A percentile compares a stretch with the other conserved stretches of the same genome.
Evolutionary conservation across 1,140 invertebrate genomes (phyloP).

Genomic region (Sipha flava): DNA sequence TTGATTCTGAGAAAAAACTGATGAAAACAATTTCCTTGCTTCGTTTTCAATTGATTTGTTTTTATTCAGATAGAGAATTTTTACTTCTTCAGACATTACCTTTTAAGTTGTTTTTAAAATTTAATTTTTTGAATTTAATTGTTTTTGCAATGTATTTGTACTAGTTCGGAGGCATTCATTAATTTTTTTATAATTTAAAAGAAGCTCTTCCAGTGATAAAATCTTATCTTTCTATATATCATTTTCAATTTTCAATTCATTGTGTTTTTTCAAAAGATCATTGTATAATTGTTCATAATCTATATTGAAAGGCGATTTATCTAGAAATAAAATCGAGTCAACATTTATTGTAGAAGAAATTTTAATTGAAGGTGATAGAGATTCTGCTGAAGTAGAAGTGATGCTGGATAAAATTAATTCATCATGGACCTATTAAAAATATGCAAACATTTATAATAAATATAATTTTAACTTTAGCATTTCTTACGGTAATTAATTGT

Average conservation of each 20-base stretch:
- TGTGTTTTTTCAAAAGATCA: neutral
- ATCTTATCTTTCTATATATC: neutral
- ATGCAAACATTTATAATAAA: neutral
- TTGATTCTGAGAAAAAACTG: neutral
- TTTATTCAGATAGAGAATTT: neutral
- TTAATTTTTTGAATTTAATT: neutral
- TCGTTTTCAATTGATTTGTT: neutral
- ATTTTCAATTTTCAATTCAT: neutral
- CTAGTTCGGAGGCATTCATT: neutral
- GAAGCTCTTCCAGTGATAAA: neutral
- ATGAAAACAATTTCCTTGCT: neutral
- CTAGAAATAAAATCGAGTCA: too few relatives aligned
- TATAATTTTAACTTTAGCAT: neutral
- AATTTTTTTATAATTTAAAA: neutral
- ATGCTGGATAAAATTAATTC: neutral
- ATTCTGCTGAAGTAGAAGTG: neutral
- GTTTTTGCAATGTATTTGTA: neutral
- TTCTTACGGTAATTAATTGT: neutral
- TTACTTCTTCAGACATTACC: neutral
- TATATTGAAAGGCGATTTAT: too few relatives aligned
- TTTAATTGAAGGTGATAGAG: neutral
- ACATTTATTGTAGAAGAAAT: neutral
- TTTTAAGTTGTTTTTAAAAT: neutral
- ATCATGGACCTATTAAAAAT: neutral
- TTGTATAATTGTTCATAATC: neutral